These are phyloP conservation scores for Habropoda laboriosa DNA, from an alignment of 1,140 invertebrate species.

Conservation along the genomic window DNA sequence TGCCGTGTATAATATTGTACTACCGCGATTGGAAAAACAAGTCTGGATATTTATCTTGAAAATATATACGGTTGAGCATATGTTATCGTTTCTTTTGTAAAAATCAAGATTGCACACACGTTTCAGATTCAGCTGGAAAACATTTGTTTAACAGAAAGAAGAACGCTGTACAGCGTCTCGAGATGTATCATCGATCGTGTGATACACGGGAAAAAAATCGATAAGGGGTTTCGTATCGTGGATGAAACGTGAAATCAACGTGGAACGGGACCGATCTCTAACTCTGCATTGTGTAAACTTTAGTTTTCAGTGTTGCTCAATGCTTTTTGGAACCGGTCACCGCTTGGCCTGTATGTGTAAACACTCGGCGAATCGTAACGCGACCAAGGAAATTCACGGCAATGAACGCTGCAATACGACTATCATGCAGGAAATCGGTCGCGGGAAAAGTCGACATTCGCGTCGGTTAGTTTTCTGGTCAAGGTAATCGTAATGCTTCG, in stretches of 20 bases:
- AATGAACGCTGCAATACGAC: neutral
- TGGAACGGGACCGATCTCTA: conserved; percentile 45
- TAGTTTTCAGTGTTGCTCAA: conserved; percentile 46
- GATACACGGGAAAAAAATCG: conserved; percentile 3
- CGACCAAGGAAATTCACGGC: neutral
- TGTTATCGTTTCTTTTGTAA: no score
- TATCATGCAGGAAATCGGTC: neutral
- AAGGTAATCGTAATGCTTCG: conserved; percentile 30
- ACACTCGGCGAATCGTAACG: neutral
- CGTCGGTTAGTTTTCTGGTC: conserved; percentile 5
- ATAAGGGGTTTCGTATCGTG: neutral
- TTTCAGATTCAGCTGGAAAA: neutral
- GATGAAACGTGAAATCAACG: conserved; percentile 25
- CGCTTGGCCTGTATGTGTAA: neutral
- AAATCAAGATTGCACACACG: neutral
- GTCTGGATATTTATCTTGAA: no score
- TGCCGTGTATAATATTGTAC: neutral
- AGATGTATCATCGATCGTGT: neutral
- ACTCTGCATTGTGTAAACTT: conserved; percentile 17
- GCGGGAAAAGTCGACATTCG: neutral
- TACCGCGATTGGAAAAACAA: no score
- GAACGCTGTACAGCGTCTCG: neutral
- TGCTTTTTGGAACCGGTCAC: neutral
- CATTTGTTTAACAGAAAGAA: neutral
- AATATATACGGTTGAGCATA: no score